phyloP scores from a whole-genome alignment of 2,888 invertebrate species.

The Xanthia icteritia region DNA sequence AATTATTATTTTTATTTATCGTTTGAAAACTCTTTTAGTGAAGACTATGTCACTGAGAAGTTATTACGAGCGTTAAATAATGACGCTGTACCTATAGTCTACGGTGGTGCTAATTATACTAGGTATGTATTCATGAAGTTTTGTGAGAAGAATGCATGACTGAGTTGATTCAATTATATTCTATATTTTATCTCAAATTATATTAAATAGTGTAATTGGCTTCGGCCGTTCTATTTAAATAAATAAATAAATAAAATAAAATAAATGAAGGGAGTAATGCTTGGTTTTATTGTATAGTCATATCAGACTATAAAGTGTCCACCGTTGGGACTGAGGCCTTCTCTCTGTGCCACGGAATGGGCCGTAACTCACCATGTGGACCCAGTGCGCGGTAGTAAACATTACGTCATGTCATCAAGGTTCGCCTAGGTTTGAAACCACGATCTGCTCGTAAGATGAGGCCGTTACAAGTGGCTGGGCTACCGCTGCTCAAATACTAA shows the following conservation, averaged over 20 bases:
- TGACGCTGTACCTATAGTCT: constrained; percentile 92
- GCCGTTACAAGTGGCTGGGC: not conserved
- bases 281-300: not conserved
- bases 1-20: constrained; percentile 80
- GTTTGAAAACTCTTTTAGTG: constrained; percentile 80
- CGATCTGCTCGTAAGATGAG: not conserved
- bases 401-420: too few species aligned
- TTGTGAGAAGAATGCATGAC: too few species aligned
- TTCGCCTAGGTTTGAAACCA: not conserved
- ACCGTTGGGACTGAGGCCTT: not conserved
- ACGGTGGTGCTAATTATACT: constrained; percentile 89
- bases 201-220: too few species aligned
- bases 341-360: not conserved
- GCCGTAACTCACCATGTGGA: not conserved
- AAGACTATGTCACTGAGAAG: constrained; percentile 81
- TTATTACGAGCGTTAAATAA: constrained; percentile 69
- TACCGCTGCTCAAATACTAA: not conserved
- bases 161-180: too few species aligned
- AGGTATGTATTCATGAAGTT: constrained; percentile 68
- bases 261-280: not conserved
- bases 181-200: too few species aligned
- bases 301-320: not conserved
- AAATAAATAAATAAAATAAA: too few species aligned
- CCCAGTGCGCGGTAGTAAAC: too few species aligned
- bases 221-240: too few species aligned